These are phyloP conservation scores for Arbacia lixula DNA, from an alignment of 53 echinoderm and acorn worm species.

Conservation along the genomic window DNA sequence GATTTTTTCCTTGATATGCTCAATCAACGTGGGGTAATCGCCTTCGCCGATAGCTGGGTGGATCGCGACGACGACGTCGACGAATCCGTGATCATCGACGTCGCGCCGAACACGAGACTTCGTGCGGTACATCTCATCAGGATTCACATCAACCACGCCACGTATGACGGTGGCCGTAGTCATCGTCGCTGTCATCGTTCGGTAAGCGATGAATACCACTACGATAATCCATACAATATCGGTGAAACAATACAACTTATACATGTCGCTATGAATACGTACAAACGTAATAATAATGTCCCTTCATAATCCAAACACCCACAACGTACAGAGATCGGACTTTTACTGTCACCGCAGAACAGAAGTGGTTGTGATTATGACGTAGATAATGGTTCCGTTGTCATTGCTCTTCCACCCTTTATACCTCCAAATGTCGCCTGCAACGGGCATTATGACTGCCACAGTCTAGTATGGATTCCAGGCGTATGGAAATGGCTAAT, in stretches of 20 bases:
- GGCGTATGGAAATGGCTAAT: no score
- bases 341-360: no score
- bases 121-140: background rate
- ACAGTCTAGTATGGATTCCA: no score
- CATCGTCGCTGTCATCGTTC: background rate
- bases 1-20: conserved; percentile 1
- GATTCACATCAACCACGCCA: background rate
- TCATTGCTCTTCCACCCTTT: no score
- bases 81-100: conserved; percentile 20
- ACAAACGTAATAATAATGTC: no score
- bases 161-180: background rate
- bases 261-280: background rate
- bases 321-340: no score
- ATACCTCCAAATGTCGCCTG: no score
- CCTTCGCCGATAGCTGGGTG: background rate
- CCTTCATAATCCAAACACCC: no score
- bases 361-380: no score
- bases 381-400: no score
- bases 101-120: conserved; percentile 10
- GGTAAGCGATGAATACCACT: background rate
- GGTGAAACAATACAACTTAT: background rate
- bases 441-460: no score
- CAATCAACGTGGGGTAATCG: conserved; percentile 8
- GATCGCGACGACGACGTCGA: conserved; percentile 35
- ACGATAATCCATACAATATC: background rate